Conservation (phyloP, 1,140 invertebrate species). For the Lysiphlebus fabarum region DNA sequence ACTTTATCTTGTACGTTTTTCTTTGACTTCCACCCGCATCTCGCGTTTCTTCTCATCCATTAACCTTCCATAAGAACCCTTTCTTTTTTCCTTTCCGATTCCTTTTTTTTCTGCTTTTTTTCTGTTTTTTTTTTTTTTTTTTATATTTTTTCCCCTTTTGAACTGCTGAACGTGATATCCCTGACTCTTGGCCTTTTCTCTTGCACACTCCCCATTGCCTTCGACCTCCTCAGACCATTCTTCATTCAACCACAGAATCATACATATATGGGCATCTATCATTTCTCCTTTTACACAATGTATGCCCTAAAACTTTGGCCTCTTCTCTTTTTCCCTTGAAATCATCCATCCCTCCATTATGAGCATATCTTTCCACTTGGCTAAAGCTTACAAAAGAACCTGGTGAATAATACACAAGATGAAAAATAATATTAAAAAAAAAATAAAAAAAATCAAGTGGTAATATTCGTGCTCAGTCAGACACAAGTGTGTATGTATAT, state of each 20-base stretch:
- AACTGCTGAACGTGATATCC: background rate
- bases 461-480: constrained; percentile 13
- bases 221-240: background rate
- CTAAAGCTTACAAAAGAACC: background rate
- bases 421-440: background rate
- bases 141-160: background rate
- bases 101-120: no score
- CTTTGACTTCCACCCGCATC: background rate
- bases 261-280: no score
- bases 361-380: no score
- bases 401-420: constrained; percentile 4
- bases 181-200: constrained; percentile 8
- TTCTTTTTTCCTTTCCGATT: background rate
- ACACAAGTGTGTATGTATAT: constrained; percentile 16
- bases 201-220: background rate
- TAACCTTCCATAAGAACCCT: background rate
- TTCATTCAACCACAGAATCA: constrained; percentile 10
- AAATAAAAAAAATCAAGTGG: constrained; percentile 20
- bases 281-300: no score
- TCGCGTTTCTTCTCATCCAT: no score
- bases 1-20: background rate
- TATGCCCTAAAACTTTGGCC: no score
- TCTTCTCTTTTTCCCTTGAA: no score
- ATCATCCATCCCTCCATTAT: no score
- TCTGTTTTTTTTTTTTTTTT: background rate